These are phyloP conservation scores for Bembecia ichneumoniformis DNA, from an alignment of 2,888 invertebrate genomes.

Conservation along the genomic window DNA sequence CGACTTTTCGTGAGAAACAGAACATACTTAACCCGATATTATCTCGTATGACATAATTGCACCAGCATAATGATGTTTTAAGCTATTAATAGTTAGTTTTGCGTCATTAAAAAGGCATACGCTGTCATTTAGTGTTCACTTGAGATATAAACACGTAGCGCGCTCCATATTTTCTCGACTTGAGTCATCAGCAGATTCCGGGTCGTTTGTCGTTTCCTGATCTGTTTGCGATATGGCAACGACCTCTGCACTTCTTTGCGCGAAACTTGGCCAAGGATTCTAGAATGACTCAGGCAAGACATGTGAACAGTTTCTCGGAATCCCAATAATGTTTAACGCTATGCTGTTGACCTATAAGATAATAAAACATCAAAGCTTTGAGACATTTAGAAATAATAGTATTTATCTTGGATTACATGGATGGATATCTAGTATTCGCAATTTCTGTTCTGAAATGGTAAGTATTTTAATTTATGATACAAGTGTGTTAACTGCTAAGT, in stretches of 20 bases:
- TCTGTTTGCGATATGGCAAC: background rate
- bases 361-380: too few species aligned
- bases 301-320: too few species aligned
- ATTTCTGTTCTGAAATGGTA: too few species aligned
- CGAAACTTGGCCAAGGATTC: background rate
- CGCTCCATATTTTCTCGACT: background rate
- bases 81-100: background rate
- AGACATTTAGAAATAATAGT: too few species aligned
- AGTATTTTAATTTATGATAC: too few species aligned
- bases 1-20: slow-evolving; percentile 1
- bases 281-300: background rate
- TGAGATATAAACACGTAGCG: background rate
- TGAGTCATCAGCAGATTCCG: slow-evolving; percentile 5
- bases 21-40: background rate
- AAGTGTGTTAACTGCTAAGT: too few species aligned
- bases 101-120: background rate
- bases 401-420: too few species aligned
- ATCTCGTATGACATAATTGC: background rate
- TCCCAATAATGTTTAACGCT: too few species aligned
- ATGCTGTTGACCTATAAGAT: too few species aligned
- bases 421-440: too few species aligned
- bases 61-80: background rate
- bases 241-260: slow-evolving; percentile 1
- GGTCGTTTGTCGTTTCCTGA: slow-evolving; percentile 11
- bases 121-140: background rate